phyloP scores from a whole-genome alignment of 2,888 invertebrate genomes.

The Loripinus fragilis region DNA sequence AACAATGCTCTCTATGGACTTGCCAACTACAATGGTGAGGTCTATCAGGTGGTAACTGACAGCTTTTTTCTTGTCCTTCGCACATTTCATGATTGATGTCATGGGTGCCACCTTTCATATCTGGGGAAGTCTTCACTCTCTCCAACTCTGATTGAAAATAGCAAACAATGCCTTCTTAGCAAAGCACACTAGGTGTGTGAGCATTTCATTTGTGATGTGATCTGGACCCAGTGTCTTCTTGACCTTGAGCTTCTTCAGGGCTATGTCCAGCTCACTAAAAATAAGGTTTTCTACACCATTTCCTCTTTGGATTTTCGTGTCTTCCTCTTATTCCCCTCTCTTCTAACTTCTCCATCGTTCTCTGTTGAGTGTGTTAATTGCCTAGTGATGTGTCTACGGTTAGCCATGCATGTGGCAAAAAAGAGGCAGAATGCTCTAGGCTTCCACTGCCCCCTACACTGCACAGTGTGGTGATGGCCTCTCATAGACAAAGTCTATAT shows the following conservation, averaged over 20 bases:
- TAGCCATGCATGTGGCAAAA: no score
- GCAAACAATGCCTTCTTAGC: neutral
- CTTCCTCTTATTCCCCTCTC: no score
- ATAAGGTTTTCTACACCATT: neutral
- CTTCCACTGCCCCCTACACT: no score
- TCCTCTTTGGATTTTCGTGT: no score
- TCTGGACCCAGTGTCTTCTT: conserved; percentile 23
- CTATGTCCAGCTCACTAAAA: neutral
- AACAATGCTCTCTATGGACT: conserved; percentile 1
- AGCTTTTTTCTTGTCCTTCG: neutral
- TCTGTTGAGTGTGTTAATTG: no score
- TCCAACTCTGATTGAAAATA: conserved; percentile 18
- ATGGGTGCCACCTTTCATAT: conserved; percentile 7
- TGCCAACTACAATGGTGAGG: neutral
- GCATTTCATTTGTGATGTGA: conserved; percentile 16
- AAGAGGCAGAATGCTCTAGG: no score
- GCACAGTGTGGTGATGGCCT: no score
- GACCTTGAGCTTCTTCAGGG: neutral
- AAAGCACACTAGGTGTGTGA: neutral
- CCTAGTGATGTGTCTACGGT: no score
- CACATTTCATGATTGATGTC: neutral
- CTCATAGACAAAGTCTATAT: no score
- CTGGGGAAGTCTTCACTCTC: conserved; percentile 7
- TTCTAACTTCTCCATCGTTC: no score
- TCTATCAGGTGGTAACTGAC: conserved; percentile 6